Conservation (phyloP, 1,140 invertebrate genomes). For the Drosophila melanogaster region DNA sequence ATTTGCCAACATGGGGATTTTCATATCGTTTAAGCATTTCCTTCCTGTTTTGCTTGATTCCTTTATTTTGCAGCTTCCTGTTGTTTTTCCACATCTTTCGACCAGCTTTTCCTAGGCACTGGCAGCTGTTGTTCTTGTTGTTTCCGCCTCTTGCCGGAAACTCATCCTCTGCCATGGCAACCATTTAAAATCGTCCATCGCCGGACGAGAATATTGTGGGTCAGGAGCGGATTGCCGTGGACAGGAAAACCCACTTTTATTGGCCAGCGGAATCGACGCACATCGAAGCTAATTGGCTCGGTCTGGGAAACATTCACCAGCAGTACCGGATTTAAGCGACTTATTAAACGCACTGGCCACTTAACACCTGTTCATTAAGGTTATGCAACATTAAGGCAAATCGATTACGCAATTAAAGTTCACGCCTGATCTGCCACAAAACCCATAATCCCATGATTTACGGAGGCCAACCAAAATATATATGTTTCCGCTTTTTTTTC, state of each 20-base stretch:
- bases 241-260: conserved; percentile 1
- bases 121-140: conserved; percentile 1
- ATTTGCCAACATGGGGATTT: conserved; percentile 51
- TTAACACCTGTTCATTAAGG: conserved; percentile 27
- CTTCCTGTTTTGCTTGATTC: conserved; percentile 66
- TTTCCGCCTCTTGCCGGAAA: neutral
- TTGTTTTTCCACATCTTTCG: conserved; percentile 19
- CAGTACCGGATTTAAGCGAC: conserved; percentile 11
- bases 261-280: neutral
- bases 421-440: conserved; percentile 13
- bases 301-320: neutral
- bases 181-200: conserved; percentile 13
- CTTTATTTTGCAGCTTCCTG: conserved; percentile 53
- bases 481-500: neutral
- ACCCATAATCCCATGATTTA: conserved; percentile 7
- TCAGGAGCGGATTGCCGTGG: too few relatives aligned
- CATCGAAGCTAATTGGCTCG: conserved; percentile 25
- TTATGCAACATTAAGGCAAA: conserved; percentile 40
- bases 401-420: conserved; percentile 51
- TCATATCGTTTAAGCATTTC: conserved; percentile 68
- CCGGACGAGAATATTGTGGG: too few relatives aligned
- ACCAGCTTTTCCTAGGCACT: neutral
- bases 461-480: neutral
- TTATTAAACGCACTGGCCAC: conserved; percentile 14
- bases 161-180: conserved; percentile 23